These are phyloP conservation scores for Bombus sibiricus DNA, from an alignment of 1,140 invertebrate species.

Conservation along the genomic window DNA sequence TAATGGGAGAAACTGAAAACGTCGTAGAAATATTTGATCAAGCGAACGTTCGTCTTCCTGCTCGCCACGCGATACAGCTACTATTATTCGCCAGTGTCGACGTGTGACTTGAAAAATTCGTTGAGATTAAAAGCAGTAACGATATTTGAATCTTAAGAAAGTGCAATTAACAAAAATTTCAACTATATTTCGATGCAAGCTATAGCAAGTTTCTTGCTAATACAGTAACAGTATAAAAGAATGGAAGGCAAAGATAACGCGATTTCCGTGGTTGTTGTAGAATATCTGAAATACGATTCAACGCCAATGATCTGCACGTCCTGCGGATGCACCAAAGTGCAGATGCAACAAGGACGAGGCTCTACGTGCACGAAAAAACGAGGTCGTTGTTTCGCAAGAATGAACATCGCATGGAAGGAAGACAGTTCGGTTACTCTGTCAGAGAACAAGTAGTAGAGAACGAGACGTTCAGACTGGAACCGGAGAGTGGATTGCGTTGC, in stretches of 20 bases:
- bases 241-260: neutral
- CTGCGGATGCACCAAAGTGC: neutral
- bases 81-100: too few species aligned
- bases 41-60: too few species aligned
- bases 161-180: too few species aligned
- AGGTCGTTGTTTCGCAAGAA: conserved; percentile 50
- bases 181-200: too few species aligned
- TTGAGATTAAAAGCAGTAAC: too few species aligned
- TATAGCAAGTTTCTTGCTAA: neutral
- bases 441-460: conserved; percentile 55
- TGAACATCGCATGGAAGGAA: conserved; percentile 56
- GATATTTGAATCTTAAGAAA: too few species aligned
- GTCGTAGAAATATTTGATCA: too few species aligned
- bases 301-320: conserved; percentile 2
- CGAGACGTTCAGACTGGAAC: conserved; percentile 46
- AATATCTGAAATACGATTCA: neutral
- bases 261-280: too few species aligned
- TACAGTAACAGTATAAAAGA: neutral
- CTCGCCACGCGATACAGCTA: too few species aligned
- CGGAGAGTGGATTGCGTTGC: conserved; percentile 78
- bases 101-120: too few species aligned
- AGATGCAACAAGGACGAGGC: neutral
- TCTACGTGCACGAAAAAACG: neutral
- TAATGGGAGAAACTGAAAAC: too few species aligned
- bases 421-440: conserved; percentile 45